Evolutionary conservation across 2,888 invertebrate species (phyloP).

Genomic region (Nomada hirtipes): DNA sequence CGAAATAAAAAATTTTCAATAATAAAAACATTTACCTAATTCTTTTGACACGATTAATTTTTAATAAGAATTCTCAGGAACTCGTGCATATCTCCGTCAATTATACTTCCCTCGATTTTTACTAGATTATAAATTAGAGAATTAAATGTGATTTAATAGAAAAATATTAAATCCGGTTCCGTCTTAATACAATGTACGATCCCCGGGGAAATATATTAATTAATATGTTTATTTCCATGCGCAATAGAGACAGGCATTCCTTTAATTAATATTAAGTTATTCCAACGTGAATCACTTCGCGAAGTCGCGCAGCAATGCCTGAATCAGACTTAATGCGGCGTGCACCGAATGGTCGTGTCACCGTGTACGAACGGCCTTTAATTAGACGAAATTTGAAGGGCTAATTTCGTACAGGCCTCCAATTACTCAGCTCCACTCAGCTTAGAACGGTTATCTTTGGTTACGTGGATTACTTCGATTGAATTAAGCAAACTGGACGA

Average conservation of each 20-base stretch:
- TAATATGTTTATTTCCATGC: neutral
- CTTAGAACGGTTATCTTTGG: conserved; percentile 34
- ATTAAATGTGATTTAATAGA: too few species aligned
- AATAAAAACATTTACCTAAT: too few species aligned
- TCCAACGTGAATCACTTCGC: conserved; percentile 41
- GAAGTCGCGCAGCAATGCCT: conserved; percentile 31
- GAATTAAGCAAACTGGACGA: conserved; percentile 67
- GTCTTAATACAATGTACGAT: too few species aligned
- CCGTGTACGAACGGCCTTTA: conserved; percentile 67
- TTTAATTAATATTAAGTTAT: conserved; percentile 21
- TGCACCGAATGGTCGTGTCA: conserved; percentile 30
- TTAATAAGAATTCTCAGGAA: too few species aligned
- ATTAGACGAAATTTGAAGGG: conserved; percentile 77
- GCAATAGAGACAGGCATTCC: neutral
- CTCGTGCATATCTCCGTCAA: too few species aligned
- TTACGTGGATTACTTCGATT: conserved; percentile 73
- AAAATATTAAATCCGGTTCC: too few species aligned
- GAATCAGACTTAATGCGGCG: conserved; percentile 49
- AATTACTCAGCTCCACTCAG: conserved; percentile 73
- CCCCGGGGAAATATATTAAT: neutral
- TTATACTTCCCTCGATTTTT: too few species aligned
- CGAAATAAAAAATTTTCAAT: too few species aligned
- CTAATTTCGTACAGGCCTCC: conserved; percentile 74
- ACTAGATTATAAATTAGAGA: too few species aligned
- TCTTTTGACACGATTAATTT: too few species aligned